Base-by-base conservation (phyloP, 2,113 vertebrate species). In the Corythaixoides concolor region DNA sequence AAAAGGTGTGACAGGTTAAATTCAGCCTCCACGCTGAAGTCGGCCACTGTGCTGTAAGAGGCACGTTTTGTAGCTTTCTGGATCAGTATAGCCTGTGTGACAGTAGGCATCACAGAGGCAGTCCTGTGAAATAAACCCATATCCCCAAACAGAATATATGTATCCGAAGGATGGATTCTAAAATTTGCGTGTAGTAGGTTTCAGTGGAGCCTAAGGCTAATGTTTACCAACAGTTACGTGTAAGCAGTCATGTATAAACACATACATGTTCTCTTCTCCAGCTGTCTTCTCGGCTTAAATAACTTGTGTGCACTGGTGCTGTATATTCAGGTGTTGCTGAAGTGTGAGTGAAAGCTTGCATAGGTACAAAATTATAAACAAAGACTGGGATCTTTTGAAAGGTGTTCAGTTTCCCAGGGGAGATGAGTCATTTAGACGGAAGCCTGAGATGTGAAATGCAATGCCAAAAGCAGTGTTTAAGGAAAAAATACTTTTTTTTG, bases 51-150 rank as follows among this genome's bases (percentile, higher is more conserved):
- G 30, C 62, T 62, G 5, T 14, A 70, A 79, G 55, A 52, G 33
- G 12, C 33, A 56, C 8, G 1, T 45, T 72, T 47, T 76, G 14
- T 52, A 21, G 19, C 10, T n/a, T 69, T 74, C 22, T 89, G 64
- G 11, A 66, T 13, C 23, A 43, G 2, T 16, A 4, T 9, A 21
- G 6, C 10, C 4, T 22, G 2, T 24, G 2, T n/a, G 27, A 5
- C 6, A n/a, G 33, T 6, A 10, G 27, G 4, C 5, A 17, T 43
- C 50, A 18, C 39, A 60, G 49, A 67, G 19, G 16, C 53, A 72
- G 55, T 39, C n/a, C 43, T 82, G n/a, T 72, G n/a, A 70, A 86
- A 47, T 56, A 70, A 58, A 58, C 66, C n/a, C 22, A 4, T 69
- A 30, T 75, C 20, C 39, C 66, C 6, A 1, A 18, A n/a, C 1